Conservation (phyloP, 2,888 invertebrate species). For the Tridacna crocea region DNA sequence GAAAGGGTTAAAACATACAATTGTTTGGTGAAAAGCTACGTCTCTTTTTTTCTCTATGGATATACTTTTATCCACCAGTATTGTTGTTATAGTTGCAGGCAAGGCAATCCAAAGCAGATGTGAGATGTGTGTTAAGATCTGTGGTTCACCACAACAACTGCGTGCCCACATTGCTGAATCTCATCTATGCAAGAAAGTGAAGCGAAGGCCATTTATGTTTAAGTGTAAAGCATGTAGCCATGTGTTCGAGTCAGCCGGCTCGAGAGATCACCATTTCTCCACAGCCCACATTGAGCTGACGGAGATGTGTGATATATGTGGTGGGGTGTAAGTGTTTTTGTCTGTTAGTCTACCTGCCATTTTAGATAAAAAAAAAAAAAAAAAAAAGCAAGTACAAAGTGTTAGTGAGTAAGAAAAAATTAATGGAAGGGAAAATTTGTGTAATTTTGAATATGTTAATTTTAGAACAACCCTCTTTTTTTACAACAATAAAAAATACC, state of each 20-base stretch:
- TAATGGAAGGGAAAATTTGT: no score
- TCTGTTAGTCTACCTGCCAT: background rate
- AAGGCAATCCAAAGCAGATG: conserved; percentile 9
- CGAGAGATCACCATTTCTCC: conserved; percentile 36
- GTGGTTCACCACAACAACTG: background rate
- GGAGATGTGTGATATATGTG: conserved; percentile 54
- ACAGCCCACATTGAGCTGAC: conserved; percentile 34
- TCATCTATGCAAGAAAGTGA: background rate
- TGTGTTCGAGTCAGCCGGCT: background rate
- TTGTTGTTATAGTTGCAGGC: background rate
- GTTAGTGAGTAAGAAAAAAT: no score
- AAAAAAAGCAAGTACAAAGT: no score
- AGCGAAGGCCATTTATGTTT: background rate
- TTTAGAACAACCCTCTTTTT: no score
- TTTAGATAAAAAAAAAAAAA: no score
- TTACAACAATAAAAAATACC: no score
- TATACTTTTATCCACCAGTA: no score
- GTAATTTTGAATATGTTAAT: no score
- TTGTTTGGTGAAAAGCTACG: no score
- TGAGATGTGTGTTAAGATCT: conserved; percentile 19
- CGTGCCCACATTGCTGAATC: background rate
- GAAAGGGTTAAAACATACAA: no score
- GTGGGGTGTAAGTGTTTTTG: conserved; percentile 38
- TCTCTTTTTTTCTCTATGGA: no score
- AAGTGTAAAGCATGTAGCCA: conserved; percentile 6